These are phyloP conservation scores for Beaufortia kweichowensis DNA, from an alignment of 2,113 vertebrate genomes.

Conservation along the genomic window DNA sequence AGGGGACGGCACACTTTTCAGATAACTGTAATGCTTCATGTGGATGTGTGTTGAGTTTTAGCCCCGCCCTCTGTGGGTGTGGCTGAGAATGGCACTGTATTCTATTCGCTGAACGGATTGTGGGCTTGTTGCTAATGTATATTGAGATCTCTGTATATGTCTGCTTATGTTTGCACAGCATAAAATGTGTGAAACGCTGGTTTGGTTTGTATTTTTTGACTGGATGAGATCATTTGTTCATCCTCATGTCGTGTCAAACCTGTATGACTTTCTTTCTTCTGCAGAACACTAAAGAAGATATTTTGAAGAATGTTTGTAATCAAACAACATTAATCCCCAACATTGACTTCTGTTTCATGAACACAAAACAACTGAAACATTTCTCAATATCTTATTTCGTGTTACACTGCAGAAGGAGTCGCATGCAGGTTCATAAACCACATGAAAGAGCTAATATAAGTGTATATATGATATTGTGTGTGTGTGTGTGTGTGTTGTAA, in stretches of 20 bases:
- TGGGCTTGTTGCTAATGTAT: slow-evolving; percentile 41
- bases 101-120: slow-evolving; percentile 36
- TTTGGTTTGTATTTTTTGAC: not conserved
- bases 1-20: not conserved
- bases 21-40: not conserved
- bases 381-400: too few relatives aligned
- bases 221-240: too few relatives aligned
- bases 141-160: slow-evolving; percentile 46
- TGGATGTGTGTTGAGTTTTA: slow-evolving; percentile 6
- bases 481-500: slow-evolving; percentile 30
- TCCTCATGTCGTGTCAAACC: too few relatives aligned
- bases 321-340: too few relatives aligned
- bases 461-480: slow-evolving; percentile 6
- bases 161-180: slow-evolving; percentile 46
- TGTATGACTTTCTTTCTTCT: too few relatives aligned
- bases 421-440: too few relatives aligned
- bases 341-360: too few relatives aligned
- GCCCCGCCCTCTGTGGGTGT: not conserved
- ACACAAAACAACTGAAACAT: too few relatives aligned
- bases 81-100: slow-evolving; percentile 9
- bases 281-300: too few relatives aligned
- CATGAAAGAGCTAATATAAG: too few relatives aligned
- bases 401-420: too few relatives aligned
- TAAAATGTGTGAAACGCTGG: slow-evolving; percentile 36
- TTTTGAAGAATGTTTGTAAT: too few relatives aligned